These are phyloP conservation scores for Stegostoma tigrinum DNA, from an alignment of 2,113 vertebrate genomes.

Conservation along the genomic window DNA sequence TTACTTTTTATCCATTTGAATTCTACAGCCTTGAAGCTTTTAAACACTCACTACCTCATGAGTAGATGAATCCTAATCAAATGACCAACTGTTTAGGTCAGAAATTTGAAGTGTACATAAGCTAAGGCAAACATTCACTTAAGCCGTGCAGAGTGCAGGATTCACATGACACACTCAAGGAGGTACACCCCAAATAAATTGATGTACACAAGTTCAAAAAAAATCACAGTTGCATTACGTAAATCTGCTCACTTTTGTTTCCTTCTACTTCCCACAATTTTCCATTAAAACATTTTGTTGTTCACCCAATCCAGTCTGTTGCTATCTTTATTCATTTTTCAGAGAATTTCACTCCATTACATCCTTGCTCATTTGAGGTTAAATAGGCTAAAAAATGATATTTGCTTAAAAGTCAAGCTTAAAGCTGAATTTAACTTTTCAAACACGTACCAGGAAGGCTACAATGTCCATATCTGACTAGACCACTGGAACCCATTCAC, in stretches of 20 bases:
- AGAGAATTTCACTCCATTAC: background rate
- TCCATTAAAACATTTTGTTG: background rate
- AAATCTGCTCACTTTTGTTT: background rate
- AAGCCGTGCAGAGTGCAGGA: background rate
- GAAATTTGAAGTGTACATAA: background rate
- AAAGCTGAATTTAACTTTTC: too few relatives aligned
- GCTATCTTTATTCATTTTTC: background rate
- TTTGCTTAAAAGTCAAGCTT: background rate
- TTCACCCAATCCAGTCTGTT: background rate
- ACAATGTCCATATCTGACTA: background rate
- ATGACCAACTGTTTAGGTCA: background rate
- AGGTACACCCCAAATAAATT: background rate
- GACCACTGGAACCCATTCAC: background rate
- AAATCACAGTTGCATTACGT: background rate
- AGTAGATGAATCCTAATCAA: background rate
- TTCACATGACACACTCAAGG: background rate
- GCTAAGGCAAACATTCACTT: background rate
- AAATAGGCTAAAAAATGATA: background rate
- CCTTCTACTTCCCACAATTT: background rate
- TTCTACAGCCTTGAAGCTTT: background rate
- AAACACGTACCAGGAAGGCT: background rate
- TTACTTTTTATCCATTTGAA: background rate
- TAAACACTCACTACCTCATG: background rate
- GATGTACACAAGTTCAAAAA: background rate
- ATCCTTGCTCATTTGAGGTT: background rate